Evolutionary conservation across 1,140 invertebrate species (phyloP).

Genomic region (Drosophila nannoptera): DNA sequence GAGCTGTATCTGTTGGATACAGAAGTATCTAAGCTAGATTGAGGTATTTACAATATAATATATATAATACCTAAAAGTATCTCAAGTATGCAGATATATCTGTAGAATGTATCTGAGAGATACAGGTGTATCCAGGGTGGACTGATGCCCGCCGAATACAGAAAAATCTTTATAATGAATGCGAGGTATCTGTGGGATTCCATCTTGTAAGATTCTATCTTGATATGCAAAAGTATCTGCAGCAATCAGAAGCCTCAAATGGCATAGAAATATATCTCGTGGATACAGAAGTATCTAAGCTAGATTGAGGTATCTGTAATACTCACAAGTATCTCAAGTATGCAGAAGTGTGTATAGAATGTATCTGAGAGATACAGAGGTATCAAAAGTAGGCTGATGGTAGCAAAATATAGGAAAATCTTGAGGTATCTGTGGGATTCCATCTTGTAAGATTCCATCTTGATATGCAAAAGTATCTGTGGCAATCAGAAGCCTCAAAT

Average conservation of each 20-base stretch:
- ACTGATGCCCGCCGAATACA: not conserved
- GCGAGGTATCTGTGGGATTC: no score
- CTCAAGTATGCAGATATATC: no score
- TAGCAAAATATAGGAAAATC: no score
- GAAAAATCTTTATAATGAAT: no score
- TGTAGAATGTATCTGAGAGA: no score
- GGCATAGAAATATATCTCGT: not conserved
- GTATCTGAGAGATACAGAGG: conserved; percentile 24
- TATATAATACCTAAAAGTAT: no score
- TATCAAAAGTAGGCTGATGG: not conserved
- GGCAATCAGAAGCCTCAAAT: not conserved
- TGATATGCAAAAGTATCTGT: not conserved
- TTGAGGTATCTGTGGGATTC: no score
- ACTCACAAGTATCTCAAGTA: conserved; percentile 41
- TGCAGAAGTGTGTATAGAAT: not conserved
- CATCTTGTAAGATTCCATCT: no score
- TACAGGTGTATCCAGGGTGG: no score
- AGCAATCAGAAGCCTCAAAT: not conserved
- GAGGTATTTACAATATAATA: conserved; percentile 19
- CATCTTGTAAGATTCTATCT: no score
- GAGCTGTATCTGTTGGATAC: not conserved
- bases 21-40: not conserved
- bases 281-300: not conserved
- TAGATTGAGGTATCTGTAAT: conserved; percentile 9
- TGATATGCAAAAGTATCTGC: not conserved